Evolutionary conservation across 30 jellyfish, hydroid and myxozoan genomes (phyloP).

Genomic region (Chironex yamaguchii): DNA sequence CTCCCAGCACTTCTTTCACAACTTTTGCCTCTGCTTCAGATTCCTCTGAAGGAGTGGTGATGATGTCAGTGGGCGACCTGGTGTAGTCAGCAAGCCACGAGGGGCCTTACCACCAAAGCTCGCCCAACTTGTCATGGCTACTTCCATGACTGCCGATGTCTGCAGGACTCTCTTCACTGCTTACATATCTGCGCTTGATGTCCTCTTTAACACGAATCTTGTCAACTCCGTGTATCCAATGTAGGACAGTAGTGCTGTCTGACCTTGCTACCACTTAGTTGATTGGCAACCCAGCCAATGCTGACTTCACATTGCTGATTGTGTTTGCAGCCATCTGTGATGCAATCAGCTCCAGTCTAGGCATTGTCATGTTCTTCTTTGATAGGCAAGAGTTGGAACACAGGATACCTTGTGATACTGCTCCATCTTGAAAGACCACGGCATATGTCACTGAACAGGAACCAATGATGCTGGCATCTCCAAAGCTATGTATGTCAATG

Average conservation of each 20-base stretch:
- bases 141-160: constrained; percentile 41
- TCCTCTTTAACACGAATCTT: constrained; percentile 19
- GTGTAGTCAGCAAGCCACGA: constrained; percentile 29
- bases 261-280: constrained; percentile 16
- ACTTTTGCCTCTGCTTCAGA: constrained; percentile 40
- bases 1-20: constrained; percentile 50
- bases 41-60: constrained; percentile 21
- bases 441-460: constrained; percentile 20
- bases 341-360: constrained; percentile 56
- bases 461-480: constrained; percentile 64
- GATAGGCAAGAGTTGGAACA: constrained; percentile 27
- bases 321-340: constrained; percentile 61
- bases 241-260: constrained; percentile 20
- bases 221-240: constrained; percentile 42
- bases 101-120: constrained; percentile 53
- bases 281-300: not conserved
- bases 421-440: constrained; percentile 41
- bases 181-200: constrained; percentile 43
- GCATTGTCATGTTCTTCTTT: constrained; percentile 26
- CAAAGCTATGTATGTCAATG: constrained; percentile 50
- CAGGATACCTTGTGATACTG: not conserved
- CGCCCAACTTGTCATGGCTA: not conserved
- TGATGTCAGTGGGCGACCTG: constrained; percentile 54
- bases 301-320: not conserved
- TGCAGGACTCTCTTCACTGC: constrained; percentile 40